phyloP scores from a whole-genome alignment of 2,797 vertebrate genomes.

The Falco cherrug region DNA sequence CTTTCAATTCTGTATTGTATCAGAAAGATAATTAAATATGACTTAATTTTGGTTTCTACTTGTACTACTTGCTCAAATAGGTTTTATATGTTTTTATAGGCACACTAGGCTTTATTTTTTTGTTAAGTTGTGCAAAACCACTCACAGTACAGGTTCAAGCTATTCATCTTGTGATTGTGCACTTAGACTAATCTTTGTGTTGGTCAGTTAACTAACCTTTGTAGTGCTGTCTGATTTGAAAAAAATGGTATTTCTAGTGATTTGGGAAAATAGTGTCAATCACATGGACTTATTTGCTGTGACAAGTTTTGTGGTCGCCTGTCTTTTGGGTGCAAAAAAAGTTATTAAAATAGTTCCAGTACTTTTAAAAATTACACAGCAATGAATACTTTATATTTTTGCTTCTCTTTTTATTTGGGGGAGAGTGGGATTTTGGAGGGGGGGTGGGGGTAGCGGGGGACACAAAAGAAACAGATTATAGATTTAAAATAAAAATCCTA shows the following conservation, averaged over 20 bases:
- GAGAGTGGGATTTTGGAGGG: neutral
- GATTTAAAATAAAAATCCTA: neutral
- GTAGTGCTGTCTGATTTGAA: neutral
- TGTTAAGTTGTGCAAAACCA: neutral
- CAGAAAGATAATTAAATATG: neutral
- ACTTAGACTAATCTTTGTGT: neutral
- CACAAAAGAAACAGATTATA: neutral
- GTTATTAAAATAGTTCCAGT: neutral
- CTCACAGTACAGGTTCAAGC: neutral
- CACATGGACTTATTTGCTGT: neutral
- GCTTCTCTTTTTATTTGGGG: neutral
- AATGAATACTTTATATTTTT: neutral
- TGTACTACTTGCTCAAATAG: neutral
- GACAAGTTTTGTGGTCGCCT: neutral
- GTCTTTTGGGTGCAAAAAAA: neutral
- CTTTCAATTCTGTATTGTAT: neutral
- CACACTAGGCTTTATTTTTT: neutral
- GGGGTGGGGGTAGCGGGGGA: too few relatives aligned
- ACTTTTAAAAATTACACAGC: neutral
- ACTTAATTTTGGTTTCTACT: neutral
- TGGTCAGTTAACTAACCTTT: neutral
- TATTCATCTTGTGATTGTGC: neutral
- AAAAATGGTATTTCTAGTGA: neutral
- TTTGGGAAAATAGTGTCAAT: neutral
- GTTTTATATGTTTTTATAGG: neutral